Percentiles rank a stretch among this genome's conserved stretches.
Conservation (phyloP, 2,888 invertebrate genomes). For the Ommatoiulus sabulosus region DNA sequence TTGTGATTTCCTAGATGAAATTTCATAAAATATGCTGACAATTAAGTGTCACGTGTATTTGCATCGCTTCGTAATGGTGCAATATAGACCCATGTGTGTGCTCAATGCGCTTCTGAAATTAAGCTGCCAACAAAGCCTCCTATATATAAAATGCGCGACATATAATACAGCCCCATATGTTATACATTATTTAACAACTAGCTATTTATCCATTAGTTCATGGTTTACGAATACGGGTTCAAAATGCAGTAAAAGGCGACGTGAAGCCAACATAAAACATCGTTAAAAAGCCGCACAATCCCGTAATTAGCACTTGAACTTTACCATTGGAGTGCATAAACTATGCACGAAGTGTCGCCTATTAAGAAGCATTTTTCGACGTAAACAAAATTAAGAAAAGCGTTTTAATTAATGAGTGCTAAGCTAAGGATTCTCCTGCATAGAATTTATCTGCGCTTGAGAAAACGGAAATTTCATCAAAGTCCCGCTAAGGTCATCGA, state of each 20-base stretch:
- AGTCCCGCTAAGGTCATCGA: neutral
- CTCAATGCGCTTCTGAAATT: neutral
- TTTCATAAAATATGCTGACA: neutral
- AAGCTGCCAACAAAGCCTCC: neutral
- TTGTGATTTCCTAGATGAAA: no score
- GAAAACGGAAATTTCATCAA: neutral
- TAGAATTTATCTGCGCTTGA: neutral
- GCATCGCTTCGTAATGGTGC: neutral
- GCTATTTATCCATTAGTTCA: slow-evolving; percentile 1
- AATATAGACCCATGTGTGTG: neutral
- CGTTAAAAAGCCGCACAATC: slow-evolving; percentile 1
- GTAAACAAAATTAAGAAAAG: slow-evolving; percentile 1
- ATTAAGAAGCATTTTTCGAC: neutral
- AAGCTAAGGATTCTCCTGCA: neutral
- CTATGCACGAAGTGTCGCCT: neutral
- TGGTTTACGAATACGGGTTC: neutral
- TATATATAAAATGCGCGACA: neutral
- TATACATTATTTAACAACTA: neutral
- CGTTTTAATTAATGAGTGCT: neutral
- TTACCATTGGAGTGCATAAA: neutral
- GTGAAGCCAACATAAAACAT: neutral
- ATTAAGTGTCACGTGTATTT: neutral
- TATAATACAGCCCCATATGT: neutral
- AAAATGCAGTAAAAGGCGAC: neutral
- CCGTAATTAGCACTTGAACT: slow-evolving; percentile 1